Evolutionary conservation across 2,888 invertebrate genomes (phyloP).

Genomic region (Seira ritae): DNA sequence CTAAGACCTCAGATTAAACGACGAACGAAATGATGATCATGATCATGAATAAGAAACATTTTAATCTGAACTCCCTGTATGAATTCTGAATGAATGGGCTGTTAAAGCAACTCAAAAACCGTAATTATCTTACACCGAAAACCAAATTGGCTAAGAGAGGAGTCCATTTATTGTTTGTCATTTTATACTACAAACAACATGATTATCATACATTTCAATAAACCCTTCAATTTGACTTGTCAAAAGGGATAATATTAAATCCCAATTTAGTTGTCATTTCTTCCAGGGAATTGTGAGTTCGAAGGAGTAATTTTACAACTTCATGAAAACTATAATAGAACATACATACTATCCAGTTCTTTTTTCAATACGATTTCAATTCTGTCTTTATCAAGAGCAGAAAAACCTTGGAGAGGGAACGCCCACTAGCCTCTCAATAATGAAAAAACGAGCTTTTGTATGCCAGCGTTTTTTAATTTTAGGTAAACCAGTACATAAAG

Average conservation of each 20-base stretch:
- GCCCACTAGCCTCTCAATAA: background rate
- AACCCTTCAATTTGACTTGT: background rate
- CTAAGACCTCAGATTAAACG: too few species aligned
- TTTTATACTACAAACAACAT: background rate
- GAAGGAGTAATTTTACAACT: background rate
- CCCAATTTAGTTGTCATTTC: background rate
- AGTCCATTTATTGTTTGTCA: background rate
- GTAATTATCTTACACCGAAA: too few species aligned
- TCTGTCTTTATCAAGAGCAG: background rate
- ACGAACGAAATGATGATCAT: background rate
- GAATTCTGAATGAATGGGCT: too few species aligned
- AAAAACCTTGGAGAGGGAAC: background rate
- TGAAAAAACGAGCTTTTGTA: slow-evolving; percentile 12
- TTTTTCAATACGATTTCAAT: background rate
- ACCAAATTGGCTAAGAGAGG: too few species aligned
- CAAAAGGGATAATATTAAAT: background rate
- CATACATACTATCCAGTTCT: background rate
- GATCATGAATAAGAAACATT: slow-evolving; percentile 28
- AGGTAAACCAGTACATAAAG: background rate
- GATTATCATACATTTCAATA: background rate
- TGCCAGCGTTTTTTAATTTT: background rate
- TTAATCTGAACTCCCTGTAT: background rate
- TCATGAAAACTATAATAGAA: background rate
- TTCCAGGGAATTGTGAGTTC: background rate
- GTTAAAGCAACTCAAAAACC: too few species aligned